phyloP scores from a whole-genome alignment of 2,888 invertebrate species.

The Portevinia maculata region DNA sequence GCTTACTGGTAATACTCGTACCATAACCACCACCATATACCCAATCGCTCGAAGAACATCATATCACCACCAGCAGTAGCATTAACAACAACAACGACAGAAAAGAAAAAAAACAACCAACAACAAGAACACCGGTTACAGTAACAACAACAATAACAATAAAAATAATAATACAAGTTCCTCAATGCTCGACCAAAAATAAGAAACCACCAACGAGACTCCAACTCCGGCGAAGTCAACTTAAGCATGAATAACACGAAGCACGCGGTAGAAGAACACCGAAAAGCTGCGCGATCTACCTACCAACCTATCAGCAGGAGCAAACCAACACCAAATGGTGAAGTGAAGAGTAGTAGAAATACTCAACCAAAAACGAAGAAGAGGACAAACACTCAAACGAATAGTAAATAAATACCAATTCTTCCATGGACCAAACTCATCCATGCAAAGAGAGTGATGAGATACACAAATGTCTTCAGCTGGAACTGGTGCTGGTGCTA shows the following conservation, averaged over 20 bases:
- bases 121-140: constrained; percentile 30
- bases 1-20: constrained; percentile 42
- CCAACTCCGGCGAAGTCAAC: constrained; percentile 31
- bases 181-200: constrained; percentile 36
- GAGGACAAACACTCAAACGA: constrained; percentile 16
- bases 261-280: constrained; percentile 54
- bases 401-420: constrained; percentile 62
- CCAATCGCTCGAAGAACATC: constrained; percentile 29
- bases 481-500: constrained; percentile 4
- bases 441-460: constrained; percentile 44
- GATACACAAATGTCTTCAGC: constrained; percentile 13
- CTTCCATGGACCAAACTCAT: constrained; percentile 56
- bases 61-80: constrained; percentile 10
- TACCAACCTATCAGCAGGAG: constrained; percentile 21
- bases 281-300: constrained; percentile 32
- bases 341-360: constrained; percentile 43
- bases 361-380: constrained; percentile 32
- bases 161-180: constrained; percentile 72
- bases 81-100: constrained; percentile 28
- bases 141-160: constrained; percentile 68
- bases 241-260: constrained; percentile 63
- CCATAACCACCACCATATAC: constrained; percentile 45
- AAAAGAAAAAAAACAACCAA: constrained; percentile 15
- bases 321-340: constrained; percentile 29
- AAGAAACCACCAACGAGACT: constrained; percentile 21